Evolutionary conservation across 2,888 invertebrate genomes (phyloP).

Genomic region (Standfussiana lucernea): DNA sequence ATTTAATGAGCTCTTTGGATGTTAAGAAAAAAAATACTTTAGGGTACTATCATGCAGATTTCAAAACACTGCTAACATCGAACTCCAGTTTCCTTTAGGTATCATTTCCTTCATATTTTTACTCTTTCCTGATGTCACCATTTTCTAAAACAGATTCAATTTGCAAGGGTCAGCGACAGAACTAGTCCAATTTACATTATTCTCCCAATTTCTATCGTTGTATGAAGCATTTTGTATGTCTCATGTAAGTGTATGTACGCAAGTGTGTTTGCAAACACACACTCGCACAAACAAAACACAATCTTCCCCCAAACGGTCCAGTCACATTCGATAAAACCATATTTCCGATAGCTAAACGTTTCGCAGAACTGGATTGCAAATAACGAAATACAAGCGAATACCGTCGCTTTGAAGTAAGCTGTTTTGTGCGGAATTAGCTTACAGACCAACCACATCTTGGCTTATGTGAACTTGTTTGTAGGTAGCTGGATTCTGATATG

Average conservation of each 20-base stretch:
- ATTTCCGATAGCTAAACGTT: slow-evolving; percentile 53
- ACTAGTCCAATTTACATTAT: background rate
- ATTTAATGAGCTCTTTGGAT: background rate
- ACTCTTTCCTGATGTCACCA: too few species aligned
- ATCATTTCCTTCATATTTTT: background rate
- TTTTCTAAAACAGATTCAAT: background rate
- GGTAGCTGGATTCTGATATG: background rate
- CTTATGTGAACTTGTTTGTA: slow-evolving; percentile 1
- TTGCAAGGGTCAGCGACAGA: background rate
- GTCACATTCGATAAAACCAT: slow-evolving; percentile 49
- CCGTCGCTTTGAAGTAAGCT: slow-evolving; percentile 36
- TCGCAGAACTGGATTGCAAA: slow-evolving; percentile 38
- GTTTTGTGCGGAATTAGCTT: slow-evolving; percentile 32
- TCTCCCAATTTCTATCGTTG: background rate
- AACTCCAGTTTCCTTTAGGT: background rate
- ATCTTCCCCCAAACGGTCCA: slow-evolving; percentile 25
- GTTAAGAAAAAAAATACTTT: background rate
- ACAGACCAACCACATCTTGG: slow-evolving; percentile 7
- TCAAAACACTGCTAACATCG: background rate
- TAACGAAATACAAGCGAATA: slow-evolving; percentile 42
- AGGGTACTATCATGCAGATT: background rate
- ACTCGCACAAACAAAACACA: slow-evolving; percentile 2
- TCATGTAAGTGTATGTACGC: background rate
- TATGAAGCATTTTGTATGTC: background rate
- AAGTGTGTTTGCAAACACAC: slow-evolving; percentile 1